Percentiles rank a stretch among this genome's conserved stretches.
Conservation (phyloP, 2,888 invertebrate species). For the Gryllus longicercus region DNA sequence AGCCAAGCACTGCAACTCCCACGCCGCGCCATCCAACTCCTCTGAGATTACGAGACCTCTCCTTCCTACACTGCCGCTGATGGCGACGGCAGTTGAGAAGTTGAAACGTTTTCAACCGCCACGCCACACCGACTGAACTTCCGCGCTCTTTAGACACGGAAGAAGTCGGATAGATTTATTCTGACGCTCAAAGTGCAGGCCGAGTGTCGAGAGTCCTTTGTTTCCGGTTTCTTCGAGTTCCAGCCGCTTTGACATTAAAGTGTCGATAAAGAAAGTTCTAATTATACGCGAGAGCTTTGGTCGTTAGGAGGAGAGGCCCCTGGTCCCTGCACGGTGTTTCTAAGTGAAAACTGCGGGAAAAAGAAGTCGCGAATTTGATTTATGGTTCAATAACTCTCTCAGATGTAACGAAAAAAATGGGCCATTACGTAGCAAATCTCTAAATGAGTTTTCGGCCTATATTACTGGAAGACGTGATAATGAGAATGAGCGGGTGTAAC, state of each 20-base stretch:
- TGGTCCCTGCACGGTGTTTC: background rate
- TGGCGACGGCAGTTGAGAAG: no score
- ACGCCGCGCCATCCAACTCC: no score
- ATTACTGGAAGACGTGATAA: constrained; percentile 9
- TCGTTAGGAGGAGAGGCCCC: background rate
- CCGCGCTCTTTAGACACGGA: background rate
- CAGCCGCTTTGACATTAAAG: background rate
- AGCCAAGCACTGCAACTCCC: no score
- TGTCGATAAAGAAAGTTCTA: constrained; percentile 17
- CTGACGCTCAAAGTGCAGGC: background rate
- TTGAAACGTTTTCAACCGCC: no score
- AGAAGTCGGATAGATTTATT: constrained; percentile 1
- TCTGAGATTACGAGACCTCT: no score
- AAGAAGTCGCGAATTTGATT: background rate
- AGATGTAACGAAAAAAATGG: background rate
- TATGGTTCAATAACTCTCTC: background rate
- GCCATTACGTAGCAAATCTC: background rate
- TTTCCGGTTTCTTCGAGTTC: background rate
- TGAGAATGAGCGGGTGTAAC: background rate
- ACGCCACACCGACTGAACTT: background rate
- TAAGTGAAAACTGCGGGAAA: background rate
- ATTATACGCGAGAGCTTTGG: background rate
- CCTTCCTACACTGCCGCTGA: no score
- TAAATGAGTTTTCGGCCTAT: background rate
- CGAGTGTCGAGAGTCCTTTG: background rate